A percentile compares a stretch with the other conserved stretches of the same genome.
Conservation (phyloP, 2,797 vertebrate species). For the Liasis olivaceus region DNA sequence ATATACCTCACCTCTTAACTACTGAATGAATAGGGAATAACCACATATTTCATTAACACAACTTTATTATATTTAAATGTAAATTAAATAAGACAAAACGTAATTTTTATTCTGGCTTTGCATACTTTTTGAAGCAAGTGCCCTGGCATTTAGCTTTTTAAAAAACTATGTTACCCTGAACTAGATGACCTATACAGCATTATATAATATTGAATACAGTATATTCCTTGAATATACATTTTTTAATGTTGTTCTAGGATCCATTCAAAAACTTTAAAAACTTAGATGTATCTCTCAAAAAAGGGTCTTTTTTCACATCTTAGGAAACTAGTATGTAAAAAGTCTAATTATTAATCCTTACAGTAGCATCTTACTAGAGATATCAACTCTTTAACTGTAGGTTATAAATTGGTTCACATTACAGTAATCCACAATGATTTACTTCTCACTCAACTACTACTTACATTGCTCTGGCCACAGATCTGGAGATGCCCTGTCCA, state of each 20-base stretch:
- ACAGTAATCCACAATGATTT: background rate
- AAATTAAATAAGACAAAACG: background rate
- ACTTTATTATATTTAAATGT: background rate
- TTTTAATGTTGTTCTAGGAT: background rate
- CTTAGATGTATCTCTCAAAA: background rate
- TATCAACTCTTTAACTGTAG: background rate
- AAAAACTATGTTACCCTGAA: background rate
- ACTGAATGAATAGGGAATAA: background rate
- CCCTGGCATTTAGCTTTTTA: background rate
- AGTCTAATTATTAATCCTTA: background rate
- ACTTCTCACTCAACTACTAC: slow-evolving; percentile 54
- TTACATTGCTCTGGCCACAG: slow-evolving; percentile 96
- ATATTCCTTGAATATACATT: background rate
- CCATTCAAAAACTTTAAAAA: background rate
- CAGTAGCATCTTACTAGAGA: background rate
- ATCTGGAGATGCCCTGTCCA: slow-evolving; percentile 95
- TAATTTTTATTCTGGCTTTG: background rate
- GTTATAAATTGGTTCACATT: background rate
- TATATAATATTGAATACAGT: background rate
- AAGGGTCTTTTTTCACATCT: background rate
- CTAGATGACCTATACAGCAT: background rate
- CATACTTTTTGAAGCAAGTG: background rate
- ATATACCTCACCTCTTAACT: background rate
- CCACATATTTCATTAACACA: background rate
- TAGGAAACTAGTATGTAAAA: background rate